These are phyloP conservation scores for Lamellibrachia columna DNA, from an alignment of 2,888 invertebrate species.

Conservation along the genomic window DNA sequence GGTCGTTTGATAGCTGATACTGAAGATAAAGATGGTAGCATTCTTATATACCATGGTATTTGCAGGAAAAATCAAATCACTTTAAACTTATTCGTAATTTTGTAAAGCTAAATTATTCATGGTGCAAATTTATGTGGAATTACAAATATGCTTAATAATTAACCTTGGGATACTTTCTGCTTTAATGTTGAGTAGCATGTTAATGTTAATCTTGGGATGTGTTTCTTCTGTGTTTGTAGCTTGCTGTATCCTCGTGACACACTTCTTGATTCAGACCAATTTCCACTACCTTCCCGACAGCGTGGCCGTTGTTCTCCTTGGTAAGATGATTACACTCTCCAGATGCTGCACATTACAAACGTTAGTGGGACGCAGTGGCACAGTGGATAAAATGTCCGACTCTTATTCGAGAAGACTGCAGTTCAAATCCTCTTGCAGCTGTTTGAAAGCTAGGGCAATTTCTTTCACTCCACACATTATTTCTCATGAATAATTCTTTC, in stretches of 20 bases:
- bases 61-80: background rate
- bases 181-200: background rate
- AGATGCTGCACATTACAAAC: background rate
- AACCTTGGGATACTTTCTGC: background rate
- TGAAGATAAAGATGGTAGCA: background rate
- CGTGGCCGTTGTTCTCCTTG: constrained; percentile 92
- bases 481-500: background rate
- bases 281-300: constrained; percentile 98
- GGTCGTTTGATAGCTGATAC: background rate
- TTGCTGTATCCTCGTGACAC: constrained; percentile 88
- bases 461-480: background rate
- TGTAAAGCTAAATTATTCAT: background rate
- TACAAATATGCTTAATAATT: background rate
- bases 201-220: background rate
- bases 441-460: too few species aligned
- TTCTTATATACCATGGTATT: background rate
- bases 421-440: too few species aligned
- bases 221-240: constrained; percentile 68
- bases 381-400: too few species aligned
- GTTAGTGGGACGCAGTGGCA: too few species aligned
- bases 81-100: background rate
- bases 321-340: constrained; percentile 49
- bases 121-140: background rate
- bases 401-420: too few species aligned
- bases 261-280: constrained; percentile 92